A percentile compares a stretch with the other conserved stretches of the same genome.
Conservation (phyloP, 35 echinoderm and acorn worm genomes). For the Strongylocentrotus purpuratus region DNA sequence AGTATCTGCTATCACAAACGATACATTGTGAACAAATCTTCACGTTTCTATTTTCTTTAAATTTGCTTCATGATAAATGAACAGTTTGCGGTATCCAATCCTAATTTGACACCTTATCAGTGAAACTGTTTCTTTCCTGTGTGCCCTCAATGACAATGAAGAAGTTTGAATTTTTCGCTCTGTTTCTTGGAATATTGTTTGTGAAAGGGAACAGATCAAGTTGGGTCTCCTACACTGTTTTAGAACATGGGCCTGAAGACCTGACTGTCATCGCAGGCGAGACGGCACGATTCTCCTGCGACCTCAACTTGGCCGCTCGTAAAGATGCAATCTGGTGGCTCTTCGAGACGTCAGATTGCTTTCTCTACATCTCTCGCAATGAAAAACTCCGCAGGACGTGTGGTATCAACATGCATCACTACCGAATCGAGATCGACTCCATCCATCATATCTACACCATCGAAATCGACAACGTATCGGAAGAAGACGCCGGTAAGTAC, state of each 20-base stretch:
- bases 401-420: constrained; percentile 41
- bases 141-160: neutral
- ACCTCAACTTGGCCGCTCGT: constrained; percentile 15
- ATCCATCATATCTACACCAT: constrained; percentile 39
- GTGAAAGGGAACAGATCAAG: neutral
- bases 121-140: neutral
- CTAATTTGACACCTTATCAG: neutral
- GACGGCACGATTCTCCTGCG: constrained; percentile 27
- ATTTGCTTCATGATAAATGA: neutral
- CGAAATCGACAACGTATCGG: constrained; percentile 33
- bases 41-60: neutral
- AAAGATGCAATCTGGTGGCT: constrained; percentile 43
- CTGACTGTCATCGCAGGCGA: neutral
- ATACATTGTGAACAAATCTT: neutral
- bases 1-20: neutral
- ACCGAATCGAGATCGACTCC: neutral
- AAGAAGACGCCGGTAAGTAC: neutral
- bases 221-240: constrained; percentile 6
- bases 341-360: neutral
- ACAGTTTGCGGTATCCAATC: neutral
- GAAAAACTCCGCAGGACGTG: constrained; percentile 3
- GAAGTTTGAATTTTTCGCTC: neutral
- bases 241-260: constrained; percentile 27
- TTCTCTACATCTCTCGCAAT: constrained; percentile 43
- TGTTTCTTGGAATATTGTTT: neutral